These are phyloP conservation scores for Pluvialis apricaria DNA, from an alignment of 2,113 vertebrate species.

Conservation along the genomic window DNA sequence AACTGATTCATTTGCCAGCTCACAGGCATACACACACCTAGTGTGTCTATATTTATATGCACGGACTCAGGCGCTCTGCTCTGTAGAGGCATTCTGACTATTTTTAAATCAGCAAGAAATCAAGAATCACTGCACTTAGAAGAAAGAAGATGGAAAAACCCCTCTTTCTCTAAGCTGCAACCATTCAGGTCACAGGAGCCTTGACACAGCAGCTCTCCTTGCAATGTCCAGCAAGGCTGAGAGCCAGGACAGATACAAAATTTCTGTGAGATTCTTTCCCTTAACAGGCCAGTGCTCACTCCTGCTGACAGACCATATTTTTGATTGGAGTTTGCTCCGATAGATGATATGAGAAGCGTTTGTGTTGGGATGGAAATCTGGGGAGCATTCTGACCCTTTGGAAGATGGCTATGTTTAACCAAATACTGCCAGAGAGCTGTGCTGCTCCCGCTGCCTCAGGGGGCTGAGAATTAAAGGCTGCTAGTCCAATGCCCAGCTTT, in stretches of 20 bases:
- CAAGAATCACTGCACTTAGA: background rate
- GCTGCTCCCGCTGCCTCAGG: background rate
- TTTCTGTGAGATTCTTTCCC: background rate
- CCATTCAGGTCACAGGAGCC: background rate
- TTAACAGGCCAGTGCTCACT: background rate
- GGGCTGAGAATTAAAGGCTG: background rate
- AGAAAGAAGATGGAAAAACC: background rate
- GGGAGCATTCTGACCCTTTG: background rate
- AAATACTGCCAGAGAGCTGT: background rate
- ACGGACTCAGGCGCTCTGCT: background rate
- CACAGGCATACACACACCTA: conserved; percentile 3
- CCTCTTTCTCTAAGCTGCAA: background rate
- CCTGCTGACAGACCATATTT: background rate
- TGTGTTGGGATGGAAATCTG: background rate
- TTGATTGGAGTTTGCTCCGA: background rate
- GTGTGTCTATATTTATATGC: background rate
- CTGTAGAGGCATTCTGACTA: background rate
- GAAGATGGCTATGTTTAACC: background rate
- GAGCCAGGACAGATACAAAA: background rate
- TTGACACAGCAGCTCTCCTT: background rate
- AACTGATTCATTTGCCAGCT: conserved; percentile 41
- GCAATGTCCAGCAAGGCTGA: background rate
- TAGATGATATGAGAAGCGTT: background rate
- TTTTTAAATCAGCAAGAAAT: background rate
- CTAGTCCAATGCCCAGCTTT: background rate